phyloP scores from a whole-genome alignment of 2,797 vertebrate species.

The Hipposideros larvatus region DNA sequence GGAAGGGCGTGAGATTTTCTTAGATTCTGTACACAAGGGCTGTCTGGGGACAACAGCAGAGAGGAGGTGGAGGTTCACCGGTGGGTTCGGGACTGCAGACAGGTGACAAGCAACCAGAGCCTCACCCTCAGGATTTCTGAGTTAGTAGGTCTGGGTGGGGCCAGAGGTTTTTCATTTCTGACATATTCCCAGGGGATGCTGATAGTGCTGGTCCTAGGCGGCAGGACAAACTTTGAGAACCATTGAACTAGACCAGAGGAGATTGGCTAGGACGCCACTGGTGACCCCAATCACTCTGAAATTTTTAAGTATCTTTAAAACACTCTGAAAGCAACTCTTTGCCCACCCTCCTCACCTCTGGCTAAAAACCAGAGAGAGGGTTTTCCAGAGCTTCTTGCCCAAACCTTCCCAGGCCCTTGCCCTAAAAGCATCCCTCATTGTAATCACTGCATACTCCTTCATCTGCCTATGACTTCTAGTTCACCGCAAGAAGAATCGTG shows the following conservation, averaged over 20 bases:
- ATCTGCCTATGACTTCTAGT: background rate
- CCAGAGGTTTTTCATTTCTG: background rate
- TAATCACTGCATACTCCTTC: accelerated
- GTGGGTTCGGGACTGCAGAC: background rate
- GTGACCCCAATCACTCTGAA: background rate
- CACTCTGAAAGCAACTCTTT: background rate
- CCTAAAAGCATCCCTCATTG: accelerated
- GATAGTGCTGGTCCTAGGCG: accelerated
- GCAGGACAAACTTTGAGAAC: background rate
- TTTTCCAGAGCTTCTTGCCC: background rate
- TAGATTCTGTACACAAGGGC: accelerated
- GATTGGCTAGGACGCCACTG: background rate
- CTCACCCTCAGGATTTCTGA: background rate
- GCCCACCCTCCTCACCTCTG: background rate
- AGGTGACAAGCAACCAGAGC: background rate
- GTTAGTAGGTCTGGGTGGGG: background rate
- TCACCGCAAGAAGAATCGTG: background rate
- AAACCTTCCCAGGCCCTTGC: background rate
- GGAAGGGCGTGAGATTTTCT: background rate
- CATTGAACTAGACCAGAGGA: accelerated
- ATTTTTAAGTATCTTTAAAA: background rate
- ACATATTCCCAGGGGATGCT: accelerated
- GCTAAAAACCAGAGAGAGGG: background rate
- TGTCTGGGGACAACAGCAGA: background rate
- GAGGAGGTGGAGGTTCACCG: background rate